phyloP scores from a whole-genome alignment of 2,113 vertebrate species.

The Phyllopteryx taeniolatus region DNA sequence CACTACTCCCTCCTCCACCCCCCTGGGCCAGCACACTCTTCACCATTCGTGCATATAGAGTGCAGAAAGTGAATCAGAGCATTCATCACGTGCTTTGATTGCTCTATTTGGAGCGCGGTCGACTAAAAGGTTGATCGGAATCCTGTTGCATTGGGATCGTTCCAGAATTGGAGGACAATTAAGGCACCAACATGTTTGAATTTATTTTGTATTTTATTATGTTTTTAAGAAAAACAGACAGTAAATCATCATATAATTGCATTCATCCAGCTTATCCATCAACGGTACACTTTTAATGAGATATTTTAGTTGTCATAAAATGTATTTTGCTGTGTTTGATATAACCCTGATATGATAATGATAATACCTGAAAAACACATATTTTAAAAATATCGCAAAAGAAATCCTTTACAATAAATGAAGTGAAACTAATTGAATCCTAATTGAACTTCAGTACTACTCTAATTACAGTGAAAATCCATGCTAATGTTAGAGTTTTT shows the following conservation, averaged over 20 bases:
- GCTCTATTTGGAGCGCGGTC: conserved; percentile 1
- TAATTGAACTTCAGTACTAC: too few species aligned
- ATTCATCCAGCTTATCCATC: background rate
- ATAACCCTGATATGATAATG: background rate
- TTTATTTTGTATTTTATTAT: too few species aligned
- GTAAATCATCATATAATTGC: background rate
- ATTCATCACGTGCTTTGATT: conserved; percentile 17
- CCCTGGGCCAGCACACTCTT: conserved; percentile 19
- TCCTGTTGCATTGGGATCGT: background rate
- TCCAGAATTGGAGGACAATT: background rate
- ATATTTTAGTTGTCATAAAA: background rate
- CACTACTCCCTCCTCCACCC: conserved; percentile 13
- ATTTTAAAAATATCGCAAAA: too few species aligned
- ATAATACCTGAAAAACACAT: background rate
- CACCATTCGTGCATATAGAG: conserved; percentile 20
- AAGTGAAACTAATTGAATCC: too few species aligned
- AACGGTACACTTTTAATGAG: background rate
- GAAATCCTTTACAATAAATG: too few species aligned
- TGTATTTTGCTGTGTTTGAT: background rate
- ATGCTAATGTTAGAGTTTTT: too few species aligned
- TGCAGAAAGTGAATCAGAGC: conserved; percentile 8
- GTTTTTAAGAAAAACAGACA: background rate
- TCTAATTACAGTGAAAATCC: too few species aligned
- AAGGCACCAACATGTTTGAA: background rate
- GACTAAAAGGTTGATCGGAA: background rate